Conservation (phyloP, 2,888 invertebrate species). For the Meghimatium bilineatum region DNA sequence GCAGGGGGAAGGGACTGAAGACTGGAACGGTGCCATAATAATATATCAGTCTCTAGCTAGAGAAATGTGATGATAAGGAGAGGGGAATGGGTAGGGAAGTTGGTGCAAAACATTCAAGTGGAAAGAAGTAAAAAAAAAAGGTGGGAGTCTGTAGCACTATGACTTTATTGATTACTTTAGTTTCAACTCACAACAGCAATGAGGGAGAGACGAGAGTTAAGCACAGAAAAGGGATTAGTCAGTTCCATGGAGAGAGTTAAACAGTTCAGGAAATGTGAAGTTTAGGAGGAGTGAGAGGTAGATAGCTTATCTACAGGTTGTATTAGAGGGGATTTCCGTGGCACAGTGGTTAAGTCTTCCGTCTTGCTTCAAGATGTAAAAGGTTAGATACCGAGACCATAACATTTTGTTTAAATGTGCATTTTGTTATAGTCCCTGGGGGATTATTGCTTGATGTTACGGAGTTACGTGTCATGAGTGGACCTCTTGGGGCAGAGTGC, state of each 20-base stretch:
- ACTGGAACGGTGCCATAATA: constrained; percentile 21
- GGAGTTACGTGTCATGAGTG: too few species aligned
- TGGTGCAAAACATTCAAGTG: constrained; percentile 14
- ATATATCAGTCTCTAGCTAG: constrained; percentile 13
- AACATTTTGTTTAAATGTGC: too few species aligned
- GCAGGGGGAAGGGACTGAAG: constrained; percentile 9
- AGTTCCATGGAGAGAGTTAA: neutral
- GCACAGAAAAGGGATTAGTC: neutral
- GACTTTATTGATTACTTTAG: constrained; percentile 38
- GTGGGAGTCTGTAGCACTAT: constrained; percentile 13
- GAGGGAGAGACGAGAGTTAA: neutral
- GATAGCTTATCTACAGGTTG: neutral
- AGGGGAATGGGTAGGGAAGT: constrained; percentile 15
- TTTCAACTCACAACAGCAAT: neutral
- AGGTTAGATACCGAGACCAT: too few species aligned
- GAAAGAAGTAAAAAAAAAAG: neutral
- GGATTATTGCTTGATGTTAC: too few species aligned
- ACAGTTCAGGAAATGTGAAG: neutral
- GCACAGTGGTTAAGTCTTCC: too few species aligned
- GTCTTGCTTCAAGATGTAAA: too few species aligned
- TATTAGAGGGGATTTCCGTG: too few species aligned
- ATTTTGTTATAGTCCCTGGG: too few species aligned
- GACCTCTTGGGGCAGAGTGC: too few species aligned
- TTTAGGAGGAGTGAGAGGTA: too few species aligned
- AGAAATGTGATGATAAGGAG: constrained; percentile 15